phyloP scores from a whole-genome alignment of 2,888 invertebrate genomes.

The Ecdyonurus torrentis region DNA sequence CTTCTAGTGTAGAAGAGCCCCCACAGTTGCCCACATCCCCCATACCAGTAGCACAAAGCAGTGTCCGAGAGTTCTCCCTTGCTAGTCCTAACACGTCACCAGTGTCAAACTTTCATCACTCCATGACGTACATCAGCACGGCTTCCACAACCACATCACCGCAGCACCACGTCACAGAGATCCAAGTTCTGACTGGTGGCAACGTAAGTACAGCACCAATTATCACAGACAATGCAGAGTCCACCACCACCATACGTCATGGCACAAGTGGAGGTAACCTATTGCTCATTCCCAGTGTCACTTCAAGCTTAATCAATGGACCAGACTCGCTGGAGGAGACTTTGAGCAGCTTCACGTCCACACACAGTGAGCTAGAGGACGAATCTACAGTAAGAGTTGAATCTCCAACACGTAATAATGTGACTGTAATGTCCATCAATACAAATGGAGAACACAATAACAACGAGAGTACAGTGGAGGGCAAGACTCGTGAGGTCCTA shows the following conservation, averaged over 20 bases:
- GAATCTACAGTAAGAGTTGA: not conserved
- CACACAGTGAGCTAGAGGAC: constrained; percentile 5
- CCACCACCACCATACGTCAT: not conserved
- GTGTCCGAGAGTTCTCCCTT: not conserved
- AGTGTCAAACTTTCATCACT: constrained; percentile 4
- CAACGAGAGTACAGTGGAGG: not conserved
- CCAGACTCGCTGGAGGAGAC: not conserved
- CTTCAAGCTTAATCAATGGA: not conserved
- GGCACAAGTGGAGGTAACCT: constrained; percentile 1
- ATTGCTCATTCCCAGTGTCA: not conserved
- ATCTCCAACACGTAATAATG: constrained; percentile 12
- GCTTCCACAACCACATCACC: constrained; percentile 22
- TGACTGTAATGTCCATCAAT: constrained; percentile 18
- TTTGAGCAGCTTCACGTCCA: not conserved
- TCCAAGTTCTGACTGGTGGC: constrained; percentile 38
- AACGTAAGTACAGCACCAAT: constrained; percentile 11
- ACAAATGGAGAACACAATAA: constrained; percentile 11
- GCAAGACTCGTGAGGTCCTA: constrained; percentile 12
- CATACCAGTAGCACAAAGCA: constrained; percentile 19
- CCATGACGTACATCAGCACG: constrained; percentile 9
- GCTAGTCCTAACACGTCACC: not conserved
- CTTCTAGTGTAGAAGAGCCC: constrained; percentile 18
- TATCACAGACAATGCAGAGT: not conserved
- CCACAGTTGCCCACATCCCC: constrained; percentile 28
- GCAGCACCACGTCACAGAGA: constrained; percentile 52